Evolutionary conservation across 2,888 invertebrate species (phyloP), one percentile per base, ranked within the genome.

Genomic region (Lasioglossum pauxillum): DNA sequence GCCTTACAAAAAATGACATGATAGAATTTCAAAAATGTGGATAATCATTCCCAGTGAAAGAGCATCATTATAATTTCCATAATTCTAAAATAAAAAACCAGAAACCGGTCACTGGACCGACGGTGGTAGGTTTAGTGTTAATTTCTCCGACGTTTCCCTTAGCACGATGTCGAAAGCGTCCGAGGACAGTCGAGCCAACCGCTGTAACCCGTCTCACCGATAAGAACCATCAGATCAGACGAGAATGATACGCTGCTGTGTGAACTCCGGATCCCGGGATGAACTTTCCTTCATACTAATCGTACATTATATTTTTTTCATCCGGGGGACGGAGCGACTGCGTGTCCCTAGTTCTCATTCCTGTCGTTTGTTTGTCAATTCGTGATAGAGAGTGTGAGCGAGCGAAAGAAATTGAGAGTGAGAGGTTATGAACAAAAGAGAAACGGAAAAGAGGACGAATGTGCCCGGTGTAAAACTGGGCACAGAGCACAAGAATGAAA

Each of bases 281-380:
- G 77, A 74, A 69, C 60, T 82, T 80, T 75, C 74, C 85, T 86
- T 84, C 88, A 84, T 82, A 88, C 84, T 85, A 71, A 89, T 82
- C 53, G 53, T 84, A 80, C 78, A 83, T 83, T 83, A 74, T 84
- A 81, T 85, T 75, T 60, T 44, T 41, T 41, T 38, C 35, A 57
- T 44, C 71, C 76, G 78, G 53, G 80, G 35, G 12, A 72, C 72
- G 64, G 75, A 75, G 71, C 78, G 27, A 38, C 78, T 67, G 44
- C 75, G 67, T 49, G 31, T 44, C 84, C 64, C 76, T 60, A 69
- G 85, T 85, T 81, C 88, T 84, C 84, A 81, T 88, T 89, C 85
- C 83, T 83, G 85, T 90, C 85, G 84, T 88, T 89, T 75, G 88
- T 87, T 89, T 78, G 88, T 90, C 83, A 74, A 86, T 84, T 82